Evolutionary conservation across 2,888 invertebrate species (phyloP).

Genomic region (Exephanes ischioxanthus): DNA sequence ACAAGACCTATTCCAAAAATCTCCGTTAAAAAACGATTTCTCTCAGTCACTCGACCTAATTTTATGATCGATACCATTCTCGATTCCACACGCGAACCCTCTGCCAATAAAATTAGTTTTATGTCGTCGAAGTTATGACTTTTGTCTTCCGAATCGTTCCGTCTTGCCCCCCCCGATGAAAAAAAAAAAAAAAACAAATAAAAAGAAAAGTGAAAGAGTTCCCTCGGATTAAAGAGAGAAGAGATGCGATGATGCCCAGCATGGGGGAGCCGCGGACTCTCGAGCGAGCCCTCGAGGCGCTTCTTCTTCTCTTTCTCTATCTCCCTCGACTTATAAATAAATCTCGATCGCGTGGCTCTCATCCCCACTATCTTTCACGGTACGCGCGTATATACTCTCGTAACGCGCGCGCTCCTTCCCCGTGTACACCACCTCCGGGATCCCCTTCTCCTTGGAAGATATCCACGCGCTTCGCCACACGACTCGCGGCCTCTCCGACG

Average conservation of each 20-base stretch:
- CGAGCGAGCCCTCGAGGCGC: constrained; percentile 59
- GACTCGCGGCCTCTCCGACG: constrained; percentile 62
- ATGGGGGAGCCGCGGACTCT: constrained; percentile 50
- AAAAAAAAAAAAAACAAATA: constrained; percentile 61
- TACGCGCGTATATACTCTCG: constrained; percentile 70
- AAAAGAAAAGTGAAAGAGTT: constrained; percentile 60
- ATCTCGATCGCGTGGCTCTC: constrained; percentile 85
- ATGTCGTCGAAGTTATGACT: background rate
- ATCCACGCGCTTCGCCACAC: constrained; percentile 72
- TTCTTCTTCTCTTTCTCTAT: constrained; percentile 54
- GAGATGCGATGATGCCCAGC: constrained; percentile 58
- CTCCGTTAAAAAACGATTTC: background rate
- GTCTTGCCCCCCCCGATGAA: constrained; percentile 6
- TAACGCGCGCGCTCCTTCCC: constrained; percentile 71
- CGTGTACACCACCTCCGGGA: constrained; percentile 48
- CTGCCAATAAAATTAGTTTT: background rate
- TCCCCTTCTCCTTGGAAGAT: constrained; percentile 60
- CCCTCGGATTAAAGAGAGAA: constrained; percentile 62
- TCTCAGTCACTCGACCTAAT: background rate
- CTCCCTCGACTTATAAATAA: constrained; percentile 83
- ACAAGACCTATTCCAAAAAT: background rate
- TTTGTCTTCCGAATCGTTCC: background rate
- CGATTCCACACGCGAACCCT: no score
- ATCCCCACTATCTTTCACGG: constrained; percentile 77
- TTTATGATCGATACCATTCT: background rate